phyloP scores from a whole-genome alignment of 2,113 vertebrate species.

The Microcebus jonahi region DNA sequence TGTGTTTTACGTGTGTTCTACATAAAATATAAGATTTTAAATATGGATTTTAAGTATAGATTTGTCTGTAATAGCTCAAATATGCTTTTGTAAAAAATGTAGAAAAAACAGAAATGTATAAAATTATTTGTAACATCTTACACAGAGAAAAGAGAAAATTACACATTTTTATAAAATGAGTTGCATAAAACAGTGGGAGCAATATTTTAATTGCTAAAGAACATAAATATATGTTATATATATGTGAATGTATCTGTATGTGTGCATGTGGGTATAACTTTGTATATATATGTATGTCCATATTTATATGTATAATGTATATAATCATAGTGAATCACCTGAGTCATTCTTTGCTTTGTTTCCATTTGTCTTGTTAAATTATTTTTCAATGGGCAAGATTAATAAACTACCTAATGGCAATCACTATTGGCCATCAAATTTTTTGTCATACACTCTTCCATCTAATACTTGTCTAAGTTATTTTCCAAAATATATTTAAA shows the following conservation, averaged over 20 bases:
- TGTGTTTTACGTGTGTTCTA: neutral
- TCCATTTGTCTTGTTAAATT: neutral
- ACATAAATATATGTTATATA: neutral
- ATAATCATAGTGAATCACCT: neutral
- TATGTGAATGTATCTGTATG: fast-evolving
- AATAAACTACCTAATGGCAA: neutral
- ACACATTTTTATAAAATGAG: neutral
- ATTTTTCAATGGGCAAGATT: neutral
- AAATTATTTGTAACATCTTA: neutral
- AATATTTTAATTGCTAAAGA: neutral
- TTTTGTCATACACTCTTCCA: neutral
- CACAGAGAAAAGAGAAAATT: neutral
- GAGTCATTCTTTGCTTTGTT: neutral
- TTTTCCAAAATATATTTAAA: neutral
- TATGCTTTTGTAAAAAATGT: neutral
- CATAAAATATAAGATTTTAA: neutral
- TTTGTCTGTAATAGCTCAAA: neutral
- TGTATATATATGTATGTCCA: neutral
- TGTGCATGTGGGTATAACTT: neutral
- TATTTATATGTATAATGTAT: neutral
- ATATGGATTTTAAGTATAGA: neutral
- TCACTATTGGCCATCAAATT: neutral
- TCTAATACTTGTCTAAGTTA: neutral
- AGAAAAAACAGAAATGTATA: neutral
- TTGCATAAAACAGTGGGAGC: neutral